Evolutionary conservation across 1,140 invertebrate species (phyloP).

Genomic region (Nasonia giraulti): DNA sequence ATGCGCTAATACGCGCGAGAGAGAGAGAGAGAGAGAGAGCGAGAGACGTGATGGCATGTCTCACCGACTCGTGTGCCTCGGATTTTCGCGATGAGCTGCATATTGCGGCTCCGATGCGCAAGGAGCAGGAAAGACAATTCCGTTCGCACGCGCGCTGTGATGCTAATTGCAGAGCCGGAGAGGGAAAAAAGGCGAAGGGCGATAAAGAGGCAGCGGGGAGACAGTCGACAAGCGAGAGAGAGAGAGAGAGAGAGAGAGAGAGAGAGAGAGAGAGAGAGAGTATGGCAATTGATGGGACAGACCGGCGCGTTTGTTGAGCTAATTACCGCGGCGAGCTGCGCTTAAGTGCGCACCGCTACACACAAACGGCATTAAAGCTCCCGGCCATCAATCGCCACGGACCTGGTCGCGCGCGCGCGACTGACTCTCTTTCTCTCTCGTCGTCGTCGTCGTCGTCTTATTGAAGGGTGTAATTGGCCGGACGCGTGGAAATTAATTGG

Average conservation of each 20-base stretch:
- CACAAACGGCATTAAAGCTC: constrained; percentile 75
- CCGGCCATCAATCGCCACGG: constrained; percentile 70
- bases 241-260: constrained; percentile 53
- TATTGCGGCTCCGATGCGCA: not conserved
- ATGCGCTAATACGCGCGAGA: constrained; percentile 6
- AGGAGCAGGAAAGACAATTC: not conserved
- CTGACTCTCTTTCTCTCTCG: not conserved
- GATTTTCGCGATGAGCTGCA: not conserved
- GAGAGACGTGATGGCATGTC: not conserved
- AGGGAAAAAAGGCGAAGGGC: not conserved
- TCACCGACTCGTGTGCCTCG: too few relatives aligned
- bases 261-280: constrained; percentile 51
- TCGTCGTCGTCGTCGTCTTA: constrained; percentile 45
- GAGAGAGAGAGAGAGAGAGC: too few relatives aligned
- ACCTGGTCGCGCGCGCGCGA: constrained; percentile 37
- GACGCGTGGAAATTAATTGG: constrained; percentile 66
- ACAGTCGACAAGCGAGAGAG: constrained; percentile 11
- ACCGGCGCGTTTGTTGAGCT: constrained; percentile 74
- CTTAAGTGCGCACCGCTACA: constrained; percentile 71
- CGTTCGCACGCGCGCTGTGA: not conserved
- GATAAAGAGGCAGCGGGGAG: not conserved
- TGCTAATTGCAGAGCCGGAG: not conserved
- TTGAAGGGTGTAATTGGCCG: constrained; percentile 52
- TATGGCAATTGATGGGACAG: constrained; percentile 74
- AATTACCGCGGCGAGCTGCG: constrained; percentile 73